These are phyloP conservation scores for Rynchops niger DNA, from an alignment of 2,113 vertebrate species.

Conservation along the genomic window DNA sequence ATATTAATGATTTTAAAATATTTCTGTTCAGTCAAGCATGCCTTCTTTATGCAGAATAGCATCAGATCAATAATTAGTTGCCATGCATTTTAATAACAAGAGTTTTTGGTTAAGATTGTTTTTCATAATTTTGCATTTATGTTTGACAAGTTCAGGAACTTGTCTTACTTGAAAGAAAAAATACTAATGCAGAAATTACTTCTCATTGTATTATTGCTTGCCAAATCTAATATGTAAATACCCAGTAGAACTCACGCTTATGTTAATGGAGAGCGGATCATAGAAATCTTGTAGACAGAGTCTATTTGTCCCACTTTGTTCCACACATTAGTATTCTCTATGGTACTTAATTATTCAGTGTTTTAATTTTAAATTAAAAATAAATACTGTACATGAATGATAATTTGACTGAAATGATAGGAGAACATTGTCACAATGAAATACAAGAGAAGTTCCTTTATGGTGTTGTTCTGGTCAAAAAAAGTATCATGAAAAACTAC, in stretches of 20 bases:
- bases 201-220: slow-evolving; percentile 46
- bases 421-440: slow-evolving; percentile 34
- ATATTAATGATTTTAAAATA: slow-evolving; percentile 82
- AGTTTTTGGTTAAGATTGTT: slow-evolving; percentile 71
- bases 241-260: slow-evolving; percentile 53
- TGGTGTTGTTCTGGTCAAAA: background rate
- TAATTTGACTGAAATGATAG: slow-evolving; percentile 29
- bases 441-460: background rate
- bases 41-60: slow-evolving; percentile 72
- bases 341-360: slow-evolving; percentile 52
- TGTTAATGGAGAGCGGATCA: slow-evolving; percentile 52
- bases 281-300: slow-evolving; percentile 46
- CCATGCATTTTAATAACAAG: slow-evolving; percentile 77
- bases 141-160: slow-evolving; percentile 76
- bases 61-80: slow-evolving; percentile 82
- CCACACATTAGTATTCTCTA: slow-evolving; percentile 50
- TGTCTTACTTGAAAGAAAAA: slow-evolving; percentile 70
- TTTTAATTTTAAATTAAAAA: slow-evolving; percentile 67
- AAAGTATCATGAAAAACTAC: background rate
- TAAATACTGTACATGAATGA: slow-evolving; percentile 56
- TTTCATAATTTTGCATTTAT: slow-evolving; percentile 76
- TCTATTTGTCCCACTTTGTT: slow-evolving; percentile 61
- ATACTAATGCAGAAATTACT: slow-evolving; percentile 61
- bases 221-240: slow-evolving; percentile 65
- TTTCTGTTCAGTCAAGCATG: slow-evolving; percentile 74